A percentile compares a stretch with the other conserved stretches of the same genome.
Evolutionary conservation across 2,888 invertebrate species (phyloP).

Genomic region (Zygogramma bicolorata): DNA sequence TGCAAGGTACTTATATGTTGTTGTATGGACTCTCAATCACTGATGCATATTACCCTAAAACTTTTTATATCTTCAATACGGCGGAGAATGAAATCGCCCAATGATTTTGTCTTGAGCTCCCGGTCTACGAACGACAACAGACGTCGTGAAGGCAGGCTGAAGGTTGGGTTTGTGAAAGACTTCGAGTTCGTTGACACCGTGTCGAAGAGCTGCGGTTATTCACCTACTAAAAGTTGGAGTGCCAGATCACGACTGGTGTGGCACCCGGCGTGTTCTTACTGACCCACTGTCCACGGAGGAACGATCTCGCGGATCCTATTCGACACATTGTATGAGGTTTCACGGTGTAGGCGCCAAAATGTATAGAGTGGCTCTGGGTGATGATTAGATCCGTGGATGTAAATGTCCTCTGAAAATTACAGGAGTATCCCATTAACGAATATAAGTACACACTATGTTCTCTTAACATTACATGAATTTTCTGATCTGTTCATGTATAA

Average conservation of each 20-base stretch:
- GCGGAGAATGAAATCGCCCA: too few relatives aligned
- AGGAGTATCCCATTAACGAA: too few relatives aligned
- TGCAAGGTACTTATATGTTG: too few relatives aligned
- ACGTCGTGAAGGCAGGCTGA: conserved; percentile 31
- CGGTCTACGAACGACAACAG: neutral
- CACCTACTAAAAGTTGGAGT: conserved; percentile 63
- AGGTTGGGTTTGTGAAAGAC: conserved; percentile 30
- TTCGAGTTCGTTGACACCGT: conserved; percentile 61
- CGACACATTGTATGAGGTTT: neutral
- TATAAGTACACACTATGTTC: too few relatives aligned
- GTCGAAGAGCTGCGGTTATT: conserved; percentile 60
- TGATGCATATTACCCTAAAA: too few relatives aligned
- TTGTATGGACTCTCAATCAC: too few relatives aligned
- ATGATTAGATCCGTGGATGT: too few relatives aligned
- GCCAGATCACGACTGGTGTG: conserved; percentile 44
- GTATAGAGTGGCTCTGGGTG: neutral
- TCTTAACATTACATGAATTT: too few relatives aligned
- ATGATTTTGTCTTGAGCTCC: too few relatives aligned
- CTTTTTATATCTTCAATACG: too few relatives aligned
- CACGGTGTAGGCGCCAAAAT: conserved; percentile 1
- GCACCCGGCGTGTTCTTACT: conserved; percentile 49
- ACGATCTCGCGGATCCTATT: conserved; percentile 29
- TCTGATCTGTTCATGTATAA: too few relatives aligned
- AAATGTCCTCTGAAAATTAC: too few relatives aligned
- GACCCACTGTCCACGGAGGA: conserved; percentile 49